Evolutionary conservation across 1,140 invertebrate genomes (phyloP).

Genomic region (Drosophila biarmipes): DNA sequence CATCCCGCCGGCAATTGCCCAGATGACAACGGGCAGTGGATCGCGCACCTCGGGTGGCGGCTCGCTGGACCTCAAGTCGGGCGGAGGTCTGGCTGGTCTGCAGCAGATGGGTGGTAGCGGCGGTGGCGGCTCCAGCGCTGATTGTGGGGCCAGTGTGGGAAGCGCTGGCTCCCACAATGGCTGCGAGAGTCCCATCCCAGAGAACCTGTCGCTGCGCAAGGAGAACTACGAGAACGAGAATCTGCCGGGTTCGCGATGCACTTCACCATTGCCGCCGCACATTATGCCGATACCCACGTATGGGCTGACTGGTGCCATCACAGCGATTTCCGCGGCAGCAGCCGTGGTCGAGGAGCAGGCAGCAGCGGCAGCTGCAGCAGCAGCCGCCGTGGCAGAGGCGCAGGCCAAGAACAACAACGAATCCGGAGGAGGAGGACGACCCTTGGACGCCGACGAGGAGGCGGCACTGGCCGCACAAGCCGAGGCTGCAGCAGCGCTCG

Average conservation of each 20-base stretch:
- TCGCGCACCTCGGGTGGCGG: constrained; percentile 39
- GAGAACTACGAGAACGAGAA: constrained; percentile 71
- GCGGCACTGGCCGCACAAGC: constrained; percentile 1
- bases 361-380: constrained; percentile 64
- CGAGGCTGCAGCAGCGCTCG: constrained; percentile 40
- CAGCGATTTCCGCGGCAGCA: constrained; percentile 78
- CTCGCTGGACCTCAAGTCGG: constrained; percentile 32
- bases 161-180: constrained; percentile 69
- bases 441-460: background rate
- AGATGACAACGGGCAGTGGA: constrained; percentile 76
- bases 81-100: background rate
- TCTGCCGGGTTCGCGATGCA: constrained; percentile 50
- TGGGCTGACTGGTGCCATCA: constrained; percentile 78
- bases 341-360: constrained; percentile 72
- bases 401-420: constrained; percentile 46
- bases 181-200: constrained; percentile 74
- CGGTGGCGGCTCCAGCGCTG: constrained; percentile 52
- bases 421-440: constrained; percentile 6
- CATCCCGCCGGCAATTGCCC: constrained; percentile 73
- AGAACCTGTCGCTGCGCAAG: constrained; percentile 79
- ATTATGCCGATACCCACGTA: constrained; percentile 71
- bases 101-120: constrained; percentile 34
- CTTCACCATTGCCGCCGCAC: constrained; percentile 65
- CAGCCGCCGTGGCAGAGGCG: constrained; percentile 35
- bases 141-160: constrained; percentile 74